Evolutionary conservation across 2,888 invertebrate genomes (phyloP).

Genomic region (Pelosia muscerda): DNA sequence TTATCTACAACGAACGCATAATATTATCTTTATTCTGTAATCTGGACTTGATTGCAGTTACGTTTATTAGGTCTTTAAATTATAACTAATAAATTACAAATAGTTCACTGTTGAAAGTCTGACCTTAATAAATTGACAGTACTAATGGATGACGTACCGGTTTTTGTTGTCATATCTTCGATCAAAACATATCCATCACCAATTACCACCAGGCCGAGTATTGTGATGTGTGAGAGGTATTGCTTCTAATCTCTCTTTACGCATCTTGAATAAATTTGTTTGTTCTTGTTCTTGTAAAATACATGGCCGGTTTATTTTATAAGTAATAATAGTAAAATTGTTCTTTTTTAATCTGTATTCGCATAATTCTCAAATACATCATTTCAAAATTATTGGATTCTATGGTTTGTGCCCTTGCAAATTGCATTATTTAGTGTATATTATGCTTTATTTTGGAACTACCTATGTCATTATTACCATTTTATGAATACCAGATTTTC

Average conservation of each 20-base stretch:
- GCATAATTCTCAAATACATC: too few species aligned
- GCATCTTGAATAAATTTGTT: too few species aligned
- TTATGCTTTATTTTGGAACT: constrained; percentile 39
- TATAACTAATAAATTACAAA: too few species aligned
- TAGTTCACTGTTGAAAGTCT: not conserved
- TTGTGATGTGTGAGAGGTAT: not conserved
- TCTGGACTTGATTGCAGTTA: not conserved
- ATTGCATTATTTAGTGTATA: too few species aligned
- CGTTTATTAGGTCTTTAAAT: not conserved
- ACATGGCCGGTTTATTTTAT: too few species aligned
- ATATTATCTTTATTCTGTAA: not conserved
- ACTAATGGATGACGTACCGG: not conserved
- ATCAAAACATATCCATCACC: not conserved
- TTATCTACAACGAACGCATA: not conserved
- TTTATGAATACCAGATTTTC: constrained; percentile 27
- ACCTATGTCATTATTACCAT: constrained; percentile 26
- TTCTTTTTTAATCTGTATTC: too few species aligned
- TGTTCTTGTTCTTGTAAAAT: too few species aligned
- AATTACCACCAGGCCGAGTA: not conserved
- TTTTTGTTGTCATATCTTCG: not conserved
- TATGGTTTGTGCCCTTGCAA: too few species aligned
- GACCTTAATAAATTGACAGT: not conserved
- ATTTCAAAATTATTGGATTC: too few species aligned
- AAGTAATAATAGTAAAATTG: too few species aligned
- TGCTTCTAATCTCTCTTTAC: too few species aligned